Evolutionary conservation across 1,140 invertebrate species (phyloP), one percentile per base, ranked within the genome.

Genomic region (Drosophila micromelanica): DNA sequence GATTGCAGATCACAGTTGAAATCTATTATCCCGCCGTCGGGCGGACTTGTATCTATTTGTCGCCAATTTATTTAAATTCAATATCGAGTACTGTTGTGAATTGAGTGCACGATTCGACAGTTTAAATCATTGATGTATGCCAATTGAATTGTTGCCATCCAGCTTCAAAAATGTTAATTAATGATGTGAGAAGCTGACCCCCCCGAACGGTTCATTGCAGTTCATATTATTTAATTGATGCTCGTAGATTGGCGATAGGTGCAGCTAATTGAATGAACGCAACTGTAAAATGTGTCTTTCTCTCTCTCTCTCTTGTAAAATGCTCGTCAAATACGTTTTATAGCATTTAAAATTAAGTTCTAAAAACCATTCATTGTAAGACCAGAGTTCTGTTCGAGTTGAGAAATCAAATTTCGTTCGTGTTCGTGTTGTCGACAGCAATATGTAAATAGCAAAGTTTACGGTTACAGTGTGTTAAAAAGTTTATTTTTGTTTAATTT

Each of bases 171-270:
- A 30, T 45, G 32, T 68, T 68, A 60, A 68, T 68, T 68, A 59
- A 61, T 70, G 38, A 56, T 56, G 32, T 55, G 62, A 48, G 46
- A 46, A 48, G 23, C 23, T 70, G 67, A 70, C 67, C 64, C 42
- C 42, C 67, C 38, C 2, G 2, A 27, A 27, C 23, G 49, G 13
- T 70, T 40, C 48, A 70, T 48, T 55, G 60, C 59, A 48, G 67
- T 35, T 70, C 35, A 54, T 49, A 70, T 70, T 55, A 45, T 55
- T 63, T 45, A 70, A 70, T 70, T 70, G 49, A 55, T 48, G 42
- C 27, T 30, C 55, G 48, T 32, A 30, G 13, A 23, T 6, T 5
- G n/a, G 5, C 12, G 63, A 54, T 60, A 69, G 49, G 67, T 70
- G 59, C 59, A 40, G 42, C 35, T 51, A 68, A 68, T 68, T 68